Evolutionary conservation across 2,888 invertebrate genomes (phyloP).

Genomic region (Meandrusa payeni): DNA sequence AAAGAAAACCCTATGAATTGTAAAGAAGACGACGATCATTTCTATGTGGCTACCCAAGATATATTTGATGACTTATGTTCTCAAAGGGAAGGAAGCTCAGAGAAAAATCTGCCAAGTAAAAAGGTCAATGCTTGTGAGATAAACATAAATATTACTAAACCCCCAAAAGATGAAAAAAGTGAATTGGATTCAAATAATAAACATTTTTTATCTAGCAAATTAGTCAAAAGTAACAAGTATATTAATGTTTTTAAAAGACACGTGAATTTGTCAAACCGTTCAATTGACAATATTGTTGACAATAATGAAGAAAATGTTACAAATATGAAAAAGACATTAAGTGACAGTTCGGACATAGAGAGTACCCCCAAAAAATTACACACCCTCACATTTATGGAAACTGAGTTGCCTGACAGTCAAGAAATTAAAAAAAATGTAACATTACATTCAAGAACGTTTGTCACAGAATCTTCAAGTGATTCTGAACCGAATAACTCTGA

Average conservation of each 20-base stretch:
- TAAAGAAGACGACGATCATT: constrained; percentile 41
- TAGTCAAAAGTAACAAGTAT: constrained; percentile 37
- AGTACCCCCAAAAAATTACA: constrained; percentile 53
- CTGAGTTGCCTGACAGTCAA: constrained; percentile 62
- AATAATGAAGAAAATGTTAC: constrained; percentile 27
- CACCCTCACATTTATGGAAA: constrained; percentile 45
- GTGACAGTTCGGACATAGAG: constrained; percentile 56
- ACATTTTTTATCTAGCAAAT: constrained; percentile 25
- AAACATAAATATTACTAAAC: not conserved
- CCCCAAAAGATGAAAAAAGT: not conserved
- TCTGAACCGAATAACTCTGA: constrained; percentile 50
- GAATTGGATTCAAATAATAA: constrained; percentile 15
- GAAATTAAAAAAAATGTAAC: constrained; percentile 58
- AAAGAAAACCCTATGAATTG: constrained; percentile 18
- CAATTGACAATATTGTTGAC: constrained; percentile 43
- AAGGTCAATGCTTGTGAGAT: constrained; percentile 4
- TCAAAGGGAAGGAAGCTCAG: constrained; percentile 40
- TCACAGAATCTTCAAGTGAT: constrained; percentile 54
- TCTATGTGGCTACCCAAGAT: constrained; percentile 64
- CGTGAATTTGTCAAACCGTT: constrained; percentile 37
- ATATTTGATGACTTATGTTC: constrained; percentile 57
- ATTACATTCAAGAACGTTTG: constrained; percentile 29
- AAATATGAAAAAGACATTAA: constrained; percentile 27
- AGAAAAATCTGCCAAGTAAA: constrained; percentile 14
- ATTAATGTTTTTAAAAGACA: too few relatives aligned